Evolutionary conservation across 2,797 vertebrate genomes (phyloP).

Genomic region (Aplochiton taeniatus): DNA sequence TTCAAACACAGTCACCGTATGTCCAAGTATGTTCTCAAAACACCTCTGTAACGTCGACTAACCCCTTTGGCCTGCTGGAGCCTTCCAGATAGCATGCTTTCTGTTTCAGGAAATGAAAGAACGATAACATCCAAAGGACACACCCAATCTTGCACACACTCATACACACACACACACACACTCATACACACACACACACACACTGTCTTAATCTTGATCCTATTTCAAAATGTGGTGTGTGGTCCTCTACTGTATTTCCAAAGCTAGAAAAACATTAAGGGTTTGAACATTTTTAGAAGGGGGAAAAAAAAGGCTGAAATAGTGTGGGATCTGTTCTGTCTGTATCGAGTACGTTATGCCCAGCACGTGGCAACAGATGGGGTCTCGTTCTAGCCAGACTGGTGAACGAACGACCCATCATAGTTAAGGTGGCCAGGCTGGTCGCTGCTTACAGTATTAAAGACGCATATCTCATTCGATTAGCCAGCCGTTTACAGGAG

Average conservation of each 20-base stretch:
- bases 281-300: too few species aligned
- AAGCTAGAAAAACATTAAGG: too few species aligned
- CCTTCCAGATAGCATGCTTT: neutral
- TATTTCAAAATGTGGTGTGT: neutral
- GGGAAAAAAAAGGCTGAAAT: too few species aligned
- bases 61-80: neutral
- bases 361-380: slow-evolving; percentile 29
- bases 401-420: slow-evolving; percentile 13
- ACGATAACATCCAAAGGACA: slow-evolving; percentile 49
- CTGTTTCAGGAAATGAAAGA: slow-evolving; percentile 46
- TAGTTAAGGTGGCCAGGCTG: slow-evolving; percentile 26
- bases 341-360: too few species aligned
- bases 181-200: too few species aligned
- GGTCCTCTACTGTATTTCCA: too few species aligned
- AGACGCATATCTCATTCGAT: neutral
- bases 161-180: slow-evolving; percentile 5
- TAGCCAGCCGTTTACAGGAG: neutral
- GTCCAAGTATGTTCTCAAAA: too few species aligned
- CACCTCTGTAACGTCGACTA: neutral
- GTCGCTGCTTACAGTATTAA: neutral
- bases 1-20: too few species aligned
- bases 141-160: neutral
- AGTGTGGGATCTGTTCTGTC: too few species aligned
- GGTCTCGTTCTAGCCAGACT: slow-evolving; percentile 23
- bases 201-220: too few species aligned